Evolutionary conservation across 2,797 vertebrate genomes (phyloP).

Genomic region (Astyanax mexicanus): DNA sequence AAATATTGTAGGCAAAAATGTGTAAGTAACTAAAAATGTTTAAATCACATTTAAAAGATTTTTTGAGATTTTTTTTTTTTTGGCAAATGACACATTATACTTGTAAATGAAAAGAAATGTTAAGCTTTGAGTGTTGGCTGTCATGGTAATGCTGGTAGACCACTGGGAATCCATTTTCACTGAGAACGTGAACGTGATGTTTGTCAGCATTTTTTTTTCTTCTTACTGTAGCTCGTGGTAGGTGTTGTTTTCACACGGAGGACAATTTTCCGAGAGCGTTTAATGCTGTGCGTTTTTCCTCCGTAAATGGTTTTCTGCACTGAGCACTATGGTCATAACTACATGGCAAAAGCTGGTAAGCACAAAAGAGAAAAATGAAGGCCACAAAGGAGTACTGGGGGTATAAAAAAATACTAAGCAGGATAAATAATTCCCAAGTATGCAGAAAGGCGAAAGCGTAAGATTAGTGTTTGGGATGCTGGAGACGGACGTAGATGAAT

Average conservation of each 20-base stretch:
- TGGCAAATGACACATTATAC: too few relatives aligned
- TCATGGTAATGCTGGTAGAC: not conserved
- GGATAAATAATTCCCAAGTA: slow-evolving; percentile 59
- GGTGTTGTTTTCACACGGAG: slow-evolving; percentile 16
- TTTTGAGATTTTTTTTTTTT: too few relatives aligned
- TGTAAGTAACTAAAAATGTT: too few relatives aligned
- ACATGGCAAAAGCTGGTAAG: not conserved
- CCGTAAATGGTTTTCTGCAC: not conserved
- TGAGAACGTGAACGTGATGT: not conserved
- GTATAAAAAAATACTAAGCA: slow-evolving; percentile 16
- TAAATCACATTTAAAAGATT: too few relatives aligned
- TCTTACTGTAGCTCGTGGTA: slow-evolving; percentile 4
- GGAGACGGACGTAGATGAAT: slow-evolving; percentile 66
- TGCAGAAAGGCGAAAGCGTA: slow-evolving; percentile 49
- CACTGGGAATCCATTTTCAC: slow-evolving; percentile 22
- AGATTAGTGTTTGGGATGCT: slow-evolving; percentile 67
- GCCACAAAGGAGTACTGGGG: slow-evolving; percentile 4
- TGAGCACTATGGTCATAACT: not conserved
- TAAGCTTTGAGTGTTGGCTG: not conserved
- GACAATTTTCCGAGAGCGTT: slow-evolving; percentile 1
- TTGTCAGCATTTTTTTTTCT: slow-evolving; percentile 7
- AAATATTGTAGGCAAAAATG: too few relatives aligned
- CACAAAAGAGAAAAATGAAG: slow-evolving; percentile 10
- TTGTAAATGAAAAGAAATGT: not conserved
- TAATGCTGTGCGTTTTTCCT: not conserved